These are phyloP conservation scores for Sinosuthora webbiana DNA, from an alignment of 2,113 vertebrate genomes.

Conservation along the genomic window DNA sequence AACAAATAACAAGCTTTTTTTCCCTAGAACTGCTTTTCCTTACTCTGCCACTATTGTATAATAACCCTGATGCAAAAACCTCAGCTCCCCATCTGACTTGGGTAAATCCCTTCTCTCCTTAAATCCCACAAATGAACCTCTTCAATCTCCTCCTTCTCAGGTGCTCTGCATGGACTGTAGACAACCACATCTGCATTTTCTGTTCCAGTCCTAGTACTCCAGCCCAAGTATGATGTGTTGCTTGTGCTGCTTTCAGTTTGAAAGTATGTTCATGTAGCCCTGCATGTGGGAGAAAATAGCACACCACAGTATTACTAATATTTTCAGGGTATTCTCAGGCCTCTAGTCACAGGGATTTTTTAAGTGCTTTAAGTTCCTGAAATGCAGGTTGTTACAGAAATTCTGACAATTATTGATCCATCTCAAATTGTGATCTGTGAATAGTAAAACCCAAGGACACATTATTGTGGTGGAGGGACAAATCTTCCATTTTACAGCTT, in stretches of 20 bases:
- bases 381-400: neutral
- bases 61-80: neutral
- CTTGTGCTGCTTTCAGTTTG: neutral
- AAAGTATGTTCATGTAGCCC: neutral
- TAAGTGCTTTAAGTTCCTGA: neutral
- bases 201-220: neutral
- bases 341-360: neutral
- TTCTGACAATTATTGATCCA: neutral
- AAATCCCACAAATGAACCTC: accelerated
- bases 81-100: neutral
- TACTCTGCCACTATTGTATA: neutral
- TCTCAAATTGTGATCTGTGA: neutral
- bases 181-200: neutral
- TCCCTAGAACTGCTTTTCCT: neutral
- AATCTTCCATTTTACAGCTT: neutral
- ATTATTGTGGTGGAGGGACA: neutral
- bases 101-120: accelerated
- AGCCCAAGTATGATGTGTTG: neutral
- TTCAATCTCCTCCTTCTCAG: neutral
- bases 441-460: neutral
- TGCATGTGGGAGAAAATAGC: neutral
- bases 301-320: neutral
- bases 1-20: neutral
- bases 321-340: neutral
- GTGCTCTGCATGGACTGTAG: neutral